Conservation (phyloP, 2,888 invertebrate species). For the Omphaloscelis lunosa region DNA sequence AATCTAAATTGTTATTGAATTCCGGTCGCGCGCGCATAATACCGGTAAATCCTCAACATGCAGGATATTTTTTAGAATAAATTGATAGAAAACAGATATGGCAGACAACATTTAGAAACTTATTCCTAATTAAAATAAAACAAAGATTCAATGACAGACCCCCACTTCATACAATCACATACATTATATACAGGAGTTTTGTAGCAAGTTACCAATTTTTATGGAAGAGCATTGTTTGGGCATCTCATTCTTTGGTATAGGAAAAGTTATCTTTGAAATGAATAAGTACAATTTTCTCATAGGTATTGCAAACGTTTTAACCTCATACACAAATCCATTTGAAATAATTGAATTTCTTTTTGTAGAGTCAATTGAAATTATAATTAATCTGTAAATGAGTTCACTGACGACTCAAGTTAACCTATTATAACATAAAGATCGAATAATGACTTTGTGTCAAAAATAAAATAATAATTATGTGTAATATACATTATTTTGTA, state of each 20-base stretch:
- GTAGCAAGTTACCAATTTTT: slow-evolving; percentile 43
- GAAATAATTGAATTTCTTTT: slow-evolving; percentile 13
- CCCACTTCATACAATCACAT: slow-evolving; percentile 57
- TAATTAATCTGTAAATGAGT: slow-evolving; percentile 24
- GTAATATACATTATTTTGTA: slow-evolving; percentile 51
- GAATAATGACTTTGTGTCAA: slow-evolving; percentile 44
- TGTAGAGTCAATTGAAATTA: slow-evolving; percentile 21
- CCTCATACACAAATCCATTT: slow-evolving; percentile 23
- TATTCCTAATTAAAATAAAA: slow-evolving; percentile 59
- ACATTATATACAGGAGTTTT: slow-evolving; percentile 62
- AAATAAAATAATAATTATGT: slow-evolving; percentile 35
- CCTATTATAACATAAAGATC: slow-evolving; percentile 47
- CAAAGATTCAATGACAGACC: slow-evolving; percentile 60
- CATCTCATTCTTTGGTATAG: slow-evolving; percentile 60
- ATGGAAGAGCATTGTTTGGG: slow-evolving; percentile 51
- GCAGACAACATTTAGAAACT: slow-evolving; percentile 65
- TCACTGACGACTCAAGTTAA: slow-evolving; percentile 33
- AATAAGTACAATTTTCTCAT: slow-evolving; percentile 43
- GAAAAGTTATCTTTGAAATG: slow-evolving; percentile 51
- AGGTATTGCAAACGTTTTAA: slow-evolving; percentile 22
- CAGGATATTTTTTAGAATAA: slow-evolving; percentile 52
- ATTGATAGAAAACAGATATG: slow-evolving; percentile 68
- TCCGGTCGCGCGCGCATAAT: slow-evolving; percentile 11
- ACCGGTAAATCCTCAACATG: slow-evolving; percentile 27
- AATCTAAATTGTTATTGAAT: not conserved